Evolutionary conservation across 2,888 invertebrate genomes (phyloP).

Genomic region (Troides aeacus): DNA sequence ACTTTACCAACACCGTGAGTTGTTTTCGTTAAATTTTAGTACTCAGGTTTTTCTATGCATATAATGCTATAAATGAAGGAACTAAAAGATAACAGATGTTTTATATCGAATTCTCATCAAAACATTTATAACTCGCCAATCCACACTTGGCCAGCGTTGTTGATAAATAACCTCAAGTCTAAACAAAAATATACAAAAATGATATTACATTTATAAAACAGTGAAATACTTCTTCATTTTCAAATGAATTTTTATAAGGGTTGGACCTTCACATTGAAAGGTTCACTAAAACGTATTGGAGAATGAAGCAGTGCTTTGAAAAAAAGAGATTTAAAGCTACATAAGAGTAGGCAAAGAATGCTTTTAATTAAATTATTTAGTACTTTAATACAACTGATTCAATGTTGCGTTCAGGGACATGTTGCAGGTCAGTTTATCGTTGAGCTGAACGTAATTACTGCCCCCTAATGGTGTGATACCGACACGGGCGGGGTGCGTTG

Average conservation of each 20-base stretch:
- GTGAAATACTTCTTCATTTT: too few species aligned
- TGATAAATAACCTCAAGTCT: too few species aligned
- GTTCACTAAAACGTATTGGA: too few species aligned
- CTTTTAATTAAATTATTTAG: not conserved
- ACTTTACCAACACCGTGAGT: not conserved
- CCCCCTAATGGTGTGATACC: slow-evolving; percentile 28
- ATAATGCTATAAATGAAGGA: not conserved
- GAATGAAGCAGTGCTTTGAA: too few species aligned
- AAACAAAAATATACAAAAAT: too few species aligned
- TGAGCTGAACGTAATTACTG: slow-evolving; percentile 31
- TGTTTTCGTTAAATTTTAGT: not conserved
- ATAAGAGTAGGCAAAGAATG: not conserved
- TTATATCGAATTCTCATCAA: too few species aligned
- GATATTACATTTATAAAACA: too few species aligned
- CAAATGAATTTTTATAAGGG: too few species aligned
- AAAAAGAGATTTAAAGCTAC: too few species aligned
- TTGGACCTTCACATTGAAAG: too few species aligned
- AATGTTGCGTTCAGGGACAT: not conserved
- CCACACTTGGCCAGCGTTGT: too few species aligned
- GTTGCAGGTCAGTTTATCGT: slow-evolving; percentile 5
- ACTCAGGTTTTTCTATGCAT: not conserved
- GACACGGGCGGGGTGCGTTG: slow-evolving; percentile 28
- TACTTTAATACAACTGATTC: not conserved
- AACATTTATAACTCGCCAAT: too few species aligned
- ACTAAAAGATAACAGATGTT: not conserved